Base-by-base conservation (phyloP, 2,888 invertebrate species). In the Hirtodrosophila confusa region DNA sequence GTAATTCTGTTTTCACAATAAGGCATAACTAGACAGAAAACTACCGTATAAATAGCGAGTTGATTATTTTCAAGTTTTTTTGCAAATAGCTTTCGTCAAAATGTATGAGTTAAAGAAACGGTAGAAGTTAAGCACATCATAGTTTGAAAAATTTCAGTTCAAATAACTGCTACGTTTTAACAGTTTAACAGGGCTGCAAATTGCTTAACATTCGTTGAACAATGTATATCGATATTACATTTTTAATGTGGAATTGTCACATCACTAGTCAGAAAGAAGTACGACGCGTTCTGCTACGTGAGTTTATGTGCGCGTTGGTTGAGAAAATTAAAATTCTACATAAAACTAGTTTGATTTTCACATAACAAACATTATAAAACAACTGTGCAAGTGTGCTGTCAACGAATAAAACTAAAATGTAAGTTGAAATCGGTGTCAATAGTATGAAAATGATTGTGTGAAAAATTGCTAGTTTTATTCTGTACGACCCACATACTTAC, bases 271-370 rank as follows among this genome's bases (percentile, higher is more conserved):
- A 65, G 54, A 48, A 40, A 66, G 66, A 66, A 69, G 70, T 63
- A 50, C 56, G 63, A 69, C 70, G 69, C 69, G 69, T 69, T 69
- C 58, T 69, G 67, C 44, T 69, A 55, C 64, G 69, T 49, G 36
- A 58, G 58, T 69, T 65, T 71, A 47, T 61, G 44, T 71, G 56
- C 76, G 69, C 67, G 67, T 72, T 64, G 68, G 56, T 71, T 61
- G 57, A 65, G 69, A 85, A 80, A 86, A 74, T 69, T 70, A 40
- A 54, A 53, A 70, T 74, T 86, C 62, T 71, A 56, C 40, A 29
- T 36, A 51, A 44, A 76, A 69, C 58, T 51, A 60, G 23, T 48
- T 61, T 29, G 36, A 45, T 57, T 67, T 60, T 41, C 48, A 35
- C 54, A 62, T 49, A 45, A 44, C 10, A 61, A 70, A 69, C 58